Evolutionary conservation across 1,140 invertebrate genomes (phyloP), one percentile per base, ranked within the genome.

Genomic region (Trichomalopsis sarcophagae): DNA sequence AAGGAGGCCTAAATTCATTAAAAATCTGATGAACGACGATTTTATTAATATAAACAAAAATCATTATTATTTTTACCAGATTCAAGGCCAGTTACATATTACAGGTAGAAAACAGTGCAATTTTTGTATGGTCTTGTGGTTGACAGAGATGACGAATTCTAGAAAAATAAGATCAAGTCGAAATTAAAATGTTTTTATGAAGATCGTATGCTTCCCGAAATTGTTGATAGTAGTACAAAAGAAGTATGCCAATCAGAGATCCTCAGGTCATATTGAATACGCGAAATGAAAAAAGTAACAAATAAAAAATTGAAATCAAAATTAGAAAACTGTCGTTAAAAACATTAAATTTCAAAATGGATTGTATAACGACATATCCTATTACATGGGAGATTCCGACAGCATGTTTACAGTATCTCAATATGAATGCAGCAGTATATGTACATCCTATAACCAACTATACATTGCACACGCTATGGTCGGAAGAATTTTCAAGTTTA

Each of bases 21-120:
- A 62, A 77, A 55, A 81, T 86, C 30, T 86, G 79, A 33, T 13
- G 79, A 69, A 77, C 1, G 87, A 68, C 5, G 0, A 21, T 36
- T 36, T 36, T 36, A 62, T 75, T 5, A 79, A 87, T 82, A 86
- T 89, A 69, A 90, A 90, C 74, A 69, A 23, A 33, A 86, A 73
- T 0, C 87, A 90, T 82, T 69, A 87, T 13, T 90, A 86, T 84
- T 89, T 87, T 84, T 91, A 88, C 81, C 89, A 91, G 87, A 76
- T 91, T 5, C 90, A 91, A 86, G 89, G 89, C 11, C 87, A 89
- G 74, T 69, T 89, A n/a, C 82, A 80, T n/a, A 77, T 89, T 9
- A 88, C 88, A 69, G 30, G 69, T 0, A 33, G 68, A 71, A 7
- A 74, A 10, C 82, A 82, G 62, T 84, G 82, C 77, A 13, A 71